Evolutionary conservation across 2,888 invertebrate species (phyloP).

Genomic region (Muschampia plurimacula): DNA sequence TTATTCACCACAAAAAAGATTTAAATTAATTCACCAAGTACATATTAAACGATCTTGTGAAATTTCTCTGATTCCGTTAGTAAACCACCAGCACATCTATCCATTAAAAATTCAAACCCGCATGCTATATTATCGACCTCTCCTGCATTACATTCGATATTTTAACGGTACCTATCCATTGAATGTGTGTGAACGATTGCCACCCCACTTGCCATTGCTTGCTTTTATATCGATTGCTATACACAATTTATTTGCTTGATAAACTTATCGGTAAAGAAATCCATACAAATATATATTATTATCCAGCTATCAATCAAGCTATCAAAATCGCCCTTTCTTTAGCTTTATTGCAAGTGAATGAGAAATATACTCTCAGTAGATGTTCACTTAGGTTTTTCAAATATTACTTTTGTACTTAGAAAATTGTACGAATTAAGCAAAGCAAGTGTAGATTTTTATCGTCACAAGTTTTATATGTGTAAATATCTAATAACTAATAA

Average conservation of each 20-base stretch:
- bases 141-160: constrained; percentile 58
- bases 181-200: constrained; percentile 47
- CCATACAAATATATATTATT: no score
- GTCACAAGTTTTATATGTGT: no score
- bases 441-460: no score
- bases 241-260: neutral
- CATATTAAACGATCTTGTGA: neutral
- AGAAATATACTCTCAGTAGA: neutral
- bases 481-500: no score
- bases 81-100: neutral
- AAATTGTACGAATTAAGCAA: no score
- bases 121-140: constrained; percentile 67
- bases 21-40: neutral
- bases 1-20: no score
- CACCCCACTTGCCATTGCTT: constrained; percentile 46
- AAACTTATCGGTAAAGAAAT: neutral
- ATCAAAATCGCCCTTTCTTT: no score
- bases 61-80: neutral
- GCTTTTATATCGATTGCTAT: constrained; percentile 20
- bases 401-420: no score
- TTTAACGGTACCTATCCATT: constrained; percentile 56
- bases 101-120: constrained; percentile 54
- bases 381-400: no score
- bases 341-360: no score
- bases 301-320: no score